These are phyloP conservation scores for Peromyscus aztecus DNA, from an alignment of 2,797 vertebrate genomes.

Conservation along the genomic window DNA sequence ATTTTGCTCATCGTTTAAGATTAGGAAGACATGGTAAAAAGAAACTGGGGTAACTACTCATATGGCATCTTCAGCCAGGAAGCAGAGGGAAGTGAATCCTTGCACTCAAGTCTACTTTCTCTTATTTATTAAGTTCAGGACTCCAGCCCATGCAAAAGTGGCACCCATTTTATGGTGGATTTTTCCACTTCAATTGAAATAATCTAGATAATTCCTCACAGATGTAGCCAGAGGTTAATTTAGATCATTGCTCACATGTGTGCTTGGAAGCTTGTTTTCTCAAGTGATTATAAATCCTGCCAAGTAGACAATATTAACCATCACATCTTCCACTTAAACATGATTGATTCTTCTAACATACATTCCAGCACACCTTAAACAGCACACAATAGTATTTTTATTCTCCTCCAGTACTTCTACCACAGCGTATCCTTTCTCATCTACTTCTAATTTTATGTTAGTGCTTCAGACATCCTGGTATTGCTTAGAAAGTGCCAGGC, in stretches of 20 bases:
- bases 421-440: not conserved
- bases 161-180: no score
- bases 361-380: not conserved
- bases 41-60: no score
- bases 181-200: no score
- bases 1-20: not conserved
- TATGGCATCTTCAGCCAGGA: not conserved
- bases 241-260: not conserved
- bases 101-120: not conserved
- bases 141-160: not conserved
- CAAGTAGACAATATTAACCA: no score
- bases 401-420: not conserved
- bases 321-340: slow-evolving; percentile 15
- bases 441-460: not conserved
- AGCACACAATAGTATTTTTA: not conserved
- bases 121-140: not conserved
- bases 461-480: not conserved
- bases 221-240: not conserved
- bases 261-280: not conserved
- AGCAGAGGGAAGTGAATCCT: not conserved
- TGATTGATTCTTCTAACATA: slow-evolving; percentile 15
- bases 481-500: not conserved
- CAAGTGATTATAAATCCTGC: not conserved
- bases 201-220: not conserved
- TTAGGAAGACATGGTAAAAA: no score